phyloP scores from a whole-genome alignment of 1,140 invertebrate genomes.

The Hyles vespertilio region DNA sequence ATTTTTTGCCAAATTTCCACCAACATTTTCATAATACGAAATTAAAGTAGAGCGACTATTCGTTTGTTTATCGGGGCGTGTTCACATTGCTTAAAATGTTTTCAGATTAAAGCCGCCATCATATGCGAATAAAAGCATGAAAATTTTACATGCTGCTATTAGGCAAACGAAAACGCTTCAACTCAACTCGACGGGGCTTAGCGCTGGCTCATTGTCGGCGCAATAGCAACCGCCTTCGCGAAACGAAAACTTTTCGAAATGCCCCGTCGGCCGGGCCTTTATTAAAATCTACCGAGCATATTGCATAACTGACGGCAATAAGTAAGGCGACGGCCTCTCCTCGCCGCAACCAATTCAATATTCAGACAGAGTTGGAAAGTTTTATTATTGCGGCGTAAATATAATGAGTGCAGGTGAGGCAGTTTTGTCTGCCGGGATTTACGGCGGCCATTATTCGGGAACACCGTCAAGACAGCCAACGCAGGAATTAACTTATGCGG shows the following conservation, averaged over 20 bases:
- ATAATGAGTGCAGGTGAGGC: constrained; percentile 71
- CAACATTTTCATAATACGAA: no score
- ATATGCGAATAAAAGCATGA: constrained; percentile 19
- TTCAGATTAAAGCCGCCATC: constrained; percentile 5
- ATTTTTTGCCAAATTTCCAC: no score
- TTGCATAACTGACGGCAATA: constrained; percentile 71
- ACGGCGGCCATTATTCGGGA: constrained; percentile 47
- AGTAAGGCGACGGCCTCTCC: constrained; percentile 61
- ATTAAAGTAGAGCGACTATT: no score
- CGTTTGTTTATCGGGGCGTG: no score
- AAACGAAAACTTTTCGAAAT: constrained; percentile 69
- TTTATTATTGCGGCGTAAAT: constrained; percentile 74
- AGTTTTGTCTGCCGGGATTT: constrained; percentile 63
- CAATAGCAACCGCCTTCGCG: constrained; percentile 60
- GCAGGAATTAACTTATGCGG: constrained; percentile 57
- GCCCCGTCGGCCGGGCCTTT: constrained; percentile 57
- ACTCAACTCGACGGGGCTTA: constrained; percentile 42
- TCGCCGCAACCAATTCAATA: constrained; percentile 66
- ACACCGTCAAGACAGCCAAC: constrained; percentile 43
- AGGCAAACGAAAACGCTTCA: constrained; percentile 45
- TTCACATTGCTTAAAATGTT: not conserved
- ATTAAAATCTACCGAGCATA: constrained; percentile 70
- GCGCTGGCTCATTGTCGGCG: constrained; percentile 52
- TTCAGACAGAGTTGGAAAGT: constrained; percentile 68
- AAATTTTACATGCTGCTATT: constrained; percentile 39